Conservation (phyloP, 2,888 invertebrate species). For the Ligdia adustata region DNA sequence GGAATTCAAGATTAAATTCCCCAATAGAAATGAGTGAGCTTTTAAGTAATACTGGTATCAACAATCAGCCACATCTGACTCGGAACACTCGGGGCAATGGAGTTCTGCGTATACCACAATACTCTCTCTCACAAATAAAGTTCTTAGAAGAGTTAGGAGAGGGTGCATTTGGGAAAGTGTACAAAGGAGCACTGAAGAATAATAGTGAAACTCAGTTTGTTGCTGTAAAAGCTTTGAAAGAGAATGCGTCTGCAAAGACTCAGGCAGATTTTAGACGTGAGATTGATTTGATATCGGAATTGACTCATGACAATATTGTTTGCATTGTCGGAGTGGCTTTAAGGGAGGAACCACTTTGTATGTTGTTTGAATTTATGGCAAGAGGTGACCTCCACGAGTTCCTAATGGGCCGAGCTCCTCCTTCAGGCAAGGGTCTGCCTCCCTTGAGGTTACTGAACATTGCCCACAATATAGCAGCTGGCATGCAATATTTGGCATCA, state of each 20-base stretch:
- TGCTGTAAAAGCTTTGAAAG: slow-evolving; percentile 97
- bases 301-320: slow-evolving; percentile 97
- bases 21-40: slow-evolving; percentile 94
- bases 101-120: slow-evolving; percentile 90
- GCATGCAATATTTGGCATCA: slow-evolving; percentile 93
- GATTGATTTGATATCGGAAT: slow-evolving; percentile 96
- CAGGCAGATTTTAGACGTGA: slow-evolving; percentile 96
- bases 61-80: slow-evolving; percentile 72
- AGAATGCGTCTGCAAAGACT: slow-evolving; percentile 95
- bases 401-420: slow-evolving; percentile 94
- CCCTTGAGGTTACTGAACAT: slow-evolving; percentile 95
- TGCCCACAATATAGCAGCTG: slow-evolving; percentile 92
- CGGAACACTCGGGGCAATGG: slow-evolving; percentile 79
- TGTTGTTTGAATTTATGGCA: slow-evolving; percentile 99
- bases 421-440: slow-evolving; percentile 90
- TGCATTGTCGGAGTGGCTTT: slow-evolving; percentile 96
- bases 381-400: slow-evolving; percentile 99
- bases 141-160: slow-evolving; percentile 97
- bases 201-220: slow-evolving; percentile 89
- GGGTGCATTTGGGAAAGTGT: slow-evolving; percentile 98
- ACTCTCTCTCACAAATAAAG: slow-evolving; percentile 92
- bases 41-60: slow-evolving; percentile 82
- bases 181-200: slow-evolving; percentile 94
- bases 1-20: slow-evolving; percentile 89
- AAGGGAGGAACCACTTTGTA: slow-evolving; percentile 95